A percentile compares a stretch with the other conserved stretches of the same genome.
These are phyloP conservation scores for Notiomystis cincta DNA, from an alignment of 2,113 vertebrate species.

Conservation along the genomic window DNA sequence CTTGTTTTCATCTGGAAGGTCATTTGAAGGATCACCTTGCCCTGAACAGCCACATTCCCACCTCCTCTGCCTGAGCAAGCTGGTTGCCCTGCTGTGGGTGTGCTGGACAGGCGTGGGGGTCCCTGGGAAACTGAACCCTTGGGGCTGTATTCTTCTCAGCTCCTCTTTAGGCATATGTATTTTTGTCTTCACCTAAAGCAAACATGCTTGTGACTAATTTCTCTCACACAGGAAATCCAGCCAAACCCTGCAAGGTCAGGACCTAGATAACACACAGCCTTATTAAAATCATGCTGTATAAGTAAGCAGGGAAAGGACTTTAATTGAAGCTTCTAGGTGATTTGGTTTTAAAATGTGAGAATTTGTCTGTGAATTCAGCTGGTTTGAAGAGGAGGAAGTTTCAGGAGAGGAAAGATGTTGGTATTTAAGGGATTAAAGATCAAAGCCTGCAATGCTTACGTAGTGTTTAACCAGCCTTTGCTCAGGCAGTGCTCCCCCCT, in stretches of 20 bases:
- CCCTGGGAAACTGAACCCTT: not conserved
- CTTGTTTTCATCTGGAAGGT: slow-evolving; percentile 13
- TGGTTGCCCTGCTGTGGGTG: fast-evolving
- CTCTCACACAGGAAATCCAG: not conserved
- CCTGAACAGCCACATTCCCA: not conserved
- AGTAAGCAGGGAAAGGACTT: not conserved
- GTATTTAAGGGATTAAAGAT: slow-evolving; percentile 29
- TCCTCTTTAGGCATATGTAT: not conserved
- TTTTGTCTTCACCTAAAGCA: not conserved
- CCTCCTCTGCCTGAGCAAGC: fast-evolving
- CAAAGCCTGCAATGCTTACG: not conserved
- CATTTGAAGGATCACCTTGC: not conserved
- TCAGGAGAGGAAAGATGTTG: not conserved
- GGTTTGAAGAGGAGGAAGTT: not conserved
- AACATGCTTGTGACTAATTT: not conserved
- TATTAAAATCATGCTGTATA: not conserved
- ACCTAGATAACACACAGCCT: not conserved
- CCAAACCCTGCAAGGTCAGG: not conserved
- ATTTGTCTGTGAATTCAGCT: not conserved
- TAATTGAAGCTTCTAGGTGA: not conserved
- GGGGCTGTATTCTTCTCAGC: not conserved
- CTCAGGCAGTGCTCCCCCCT: not conserved
- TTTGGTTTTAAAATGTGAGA: not conserved
- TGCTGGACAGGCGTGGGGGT: not conserved
- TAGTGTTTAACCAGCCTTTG: not conserved